Evolutionary conservation across 2,113 vertebrate genomes (phyloP).

Genomic region (Labeo rohita): DNA sequence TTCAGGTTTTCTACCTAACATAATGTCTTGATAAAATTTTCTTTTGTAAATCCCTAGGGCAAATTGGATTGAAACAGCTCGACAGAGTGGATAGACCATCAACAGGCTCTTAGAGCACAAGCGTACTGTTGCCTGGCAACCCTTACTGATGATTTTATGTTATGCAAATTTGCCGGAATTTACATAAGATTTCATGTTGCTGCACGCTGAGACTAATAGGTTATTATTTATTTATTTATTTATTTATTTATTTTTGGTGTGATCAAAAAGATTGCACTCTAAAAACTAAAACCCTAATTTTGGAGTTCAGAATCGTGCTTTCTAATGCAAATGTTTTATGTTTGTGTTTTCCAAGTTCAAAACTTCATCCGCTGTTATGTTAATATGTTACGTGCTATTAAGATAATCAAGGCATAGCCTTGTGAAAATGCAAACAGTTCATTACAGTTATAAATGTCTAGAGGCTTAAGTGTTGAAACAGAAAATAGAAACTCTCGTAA

Average conservation of each 20-base stretch:
- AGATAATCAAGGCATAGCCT: neutral
- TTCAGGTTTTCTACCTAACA: constrained; percentile 29
- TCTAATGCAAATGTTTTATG: neutral
- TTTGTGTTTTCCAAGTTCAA: neutral
- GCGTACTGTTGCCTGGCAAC: constrained; percentile 62
- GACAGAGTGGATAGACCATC: constrained; percentile 53
- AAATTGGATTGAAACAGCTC: constrained; percentile 38
- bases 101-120: constrained; percentile 52
- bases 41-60: constrained; percentile 25
- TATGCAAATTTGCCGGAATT: constrained; percentile 57
- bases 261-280: constrained; percentile 43
- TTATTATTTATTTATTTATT: neutral
- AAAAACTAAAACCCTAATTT: constrained; percentile 25
- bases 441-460: neutral
- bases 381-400: neutral
- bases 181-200: constrained; percentile 50
- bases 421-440: neutral
- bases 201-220: constrained; percentile 35
- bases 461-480: neutral
- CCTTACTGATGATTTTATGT: constrained; percentile 48
- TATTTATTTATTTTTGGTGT: neutral
- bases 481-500: neutral
- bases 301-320: neutral
- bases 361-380: neutral
- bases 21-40: constrained; percentile 40